Conservation (phyloP, 2,888 invertebrate genomes). For the Ormyrus rosae region DNA sequence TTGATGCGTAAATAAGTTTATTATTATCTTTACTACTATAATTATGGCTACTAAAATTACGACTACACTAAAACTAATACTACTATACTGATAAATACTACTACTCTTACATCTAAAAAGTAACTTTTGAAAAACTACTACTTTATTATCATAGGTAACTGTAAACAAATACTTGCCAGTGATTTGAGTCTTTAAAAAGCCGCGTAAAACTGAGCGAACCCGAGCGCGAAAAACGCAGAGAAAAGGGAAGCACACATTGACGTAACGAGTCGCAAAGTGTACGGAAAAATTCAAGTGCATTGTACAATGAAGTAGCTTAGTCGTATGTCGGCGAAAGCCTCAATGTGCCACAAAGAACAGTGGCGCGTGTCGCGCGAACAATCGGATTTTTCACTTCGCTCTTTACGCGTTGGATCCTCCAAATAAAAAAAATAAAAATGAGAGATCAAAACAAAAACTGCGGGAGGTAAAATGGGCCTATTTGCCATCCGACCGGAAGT, state of each 20-base stretch:
- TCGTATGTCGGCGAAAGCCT: slow-evolving; percentile 65
- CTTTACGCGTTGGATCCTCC: slow-evolving; percentile 10
- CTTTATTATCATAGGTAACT: slow-evolving; percentile 55
- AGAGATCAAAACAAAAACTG: neutral
- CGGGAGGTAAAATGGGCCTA: slow-evolving; percentile 33
- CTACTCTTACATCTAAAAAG: slow-evolving; percentile 40
- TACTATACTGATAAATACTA: slow-evolving; percentile 31
- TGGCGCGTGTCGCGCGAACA: slow-evolving; percentile 54
- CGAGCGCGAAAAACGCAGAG: slow-evolving; percentile 39
- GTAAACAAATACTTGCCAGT: slow-evolving; percentile 70
- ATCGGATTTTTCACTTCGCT: slow-evolving; percentile 42
- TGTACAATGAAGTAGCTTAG: slow-evolving; percentile 66
- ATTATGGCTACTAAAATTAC: slow-evolving; percentile 51
- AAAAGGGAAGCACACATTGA: slow-evolving; percentile 54
- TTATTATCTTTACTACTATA: slow-evolving; percentile 60
- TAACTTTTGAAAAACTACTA: slow-evolving; percentile 44
- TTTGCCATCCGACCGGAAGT: slow-evolving; percentile 47
- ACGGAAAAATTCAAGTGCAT: slow-evolving; percentile 60
- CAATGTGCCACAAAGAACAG: slow-evolving; percentile 62
- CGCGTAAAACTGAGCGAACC: slow-evolving; percentile 59
- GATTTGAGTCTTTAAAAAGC: slow-evolving; percentile 66
- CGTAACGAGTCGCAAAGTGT: slow-evolving; percentile 57
- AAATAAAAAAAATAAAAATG: slow-evolving; percentile 7
- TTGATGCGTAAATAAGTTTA: slow-evolving; percentile 62
- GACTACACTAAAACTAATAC: slow-evolving; percentile 36